These are phyloP conservation scores for Tachina grossa DNA, from an alignment of 2,888 invertebrate genomes.

Conservation along the genomic window DNA sequence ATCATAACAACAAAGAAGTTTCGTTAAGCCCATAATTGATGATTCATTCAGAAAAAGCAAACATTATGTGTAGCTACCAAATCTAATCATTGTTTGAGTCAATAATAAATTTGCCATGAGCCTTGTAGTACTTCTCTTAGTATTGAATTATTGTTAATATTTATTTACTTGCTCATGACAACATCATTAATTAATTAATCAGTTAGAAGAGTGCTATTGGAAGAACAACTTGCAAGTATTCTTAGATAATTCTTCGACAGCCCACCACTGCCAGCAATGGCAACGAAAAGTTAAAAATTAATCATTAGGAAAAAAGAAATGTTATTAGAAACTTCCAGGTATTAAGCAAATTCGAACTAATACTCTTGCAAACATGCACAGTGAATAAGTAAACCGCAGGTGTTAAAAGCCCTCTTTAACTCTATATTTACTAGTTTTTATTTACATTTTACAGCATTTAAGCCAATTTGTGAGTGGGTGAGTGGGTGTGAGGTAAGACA, in stretches of 20 bases:
- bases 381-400: conserved; percentile 25
- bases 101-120: conserved; percentile 1
- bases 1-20: neutral
- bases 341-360: neutral
- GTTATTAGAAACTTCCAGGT: neutral
- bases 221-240: neutral
- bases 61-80: conserved; percentile 17
- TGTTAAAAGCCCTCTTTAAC: conserved; percentile 43
- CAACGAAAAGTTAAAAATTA: neutral
- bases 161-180: conserved; percentile 15
- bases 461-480: neutral
- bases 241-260: neutral
- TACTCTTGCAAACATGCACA: neutral
- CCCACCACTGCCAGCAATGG: neutral
- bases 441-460: neutral
- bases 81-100: neutral
- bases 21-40: conserved; percentile 16
- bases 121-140: neutral
- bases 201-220: neutral
- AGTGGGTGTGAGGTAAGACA: conserved; percentile 42
- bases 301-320: neutral
- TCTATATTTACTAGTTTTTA: conserved; percentile 11
- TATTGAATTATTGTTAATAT: conserved; percentile 8
- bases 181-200: conserved; percentile 53
- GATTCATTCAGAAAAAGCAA: conserved; percentile 13